Percentiles rank a stretch among this genome's conserved stretches.
These are phyloP conservation scores for Meleagris gallopavo DNA, from an alignment of 2,113 vertebrate species.

Conservation along the genomic window DNA sequence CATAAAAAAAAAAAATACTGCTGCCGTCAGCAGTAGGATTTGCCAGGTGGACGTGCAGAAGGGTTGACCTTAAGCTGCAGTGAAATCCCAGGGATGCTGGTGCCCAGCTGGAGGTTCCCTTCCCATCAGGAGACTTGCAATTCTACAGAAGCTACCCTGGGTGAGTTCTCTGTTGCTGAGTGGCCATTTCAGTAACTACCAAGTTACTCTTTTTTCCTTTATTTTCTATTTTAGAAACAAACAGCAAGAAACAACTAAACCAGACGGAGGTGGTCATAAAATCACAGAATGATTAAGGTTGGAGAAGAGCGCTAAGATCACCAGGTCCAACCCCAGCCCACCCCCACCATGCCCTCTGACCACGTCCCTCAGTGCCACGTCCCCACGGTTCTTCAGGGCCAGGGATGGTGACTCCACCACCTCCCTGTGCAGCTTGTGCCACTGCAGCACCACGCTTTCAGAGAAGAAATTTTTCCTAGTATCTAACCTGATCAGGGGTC, in stretches of 20 bases:
- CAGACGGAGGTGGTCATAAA: neutral
- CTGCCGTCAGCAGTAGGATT: neutral
- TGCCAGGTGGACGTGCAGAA: neutral
- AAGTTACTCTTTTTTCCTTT: neutral
- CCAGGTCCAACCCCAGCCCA: too few species aligned
- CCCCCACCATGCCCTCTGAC: too few species aligned
- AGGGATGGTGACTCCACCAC: too few species aligned
- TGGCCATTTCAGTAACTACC: neutral
- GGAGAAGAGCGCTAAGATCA: too few species aligned
- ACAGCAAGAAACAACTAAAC: neutral
- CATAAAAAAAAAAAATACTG: neutral
- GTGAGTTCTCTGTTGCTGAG: neutral
- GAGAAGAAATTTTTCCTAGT: too few species aligned
- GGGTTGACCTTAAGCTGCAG: accelerated
- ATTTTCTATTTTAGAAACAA: neutral
- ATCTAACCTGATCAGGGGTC: too few species aligned
- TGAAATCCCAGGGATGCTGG: neutral
- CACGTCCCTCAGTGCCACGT: too few species aligned
- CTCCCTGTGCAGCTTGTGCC: too few species aligned
- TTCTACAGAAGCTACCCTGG: neutral
- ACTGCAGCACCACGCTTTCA: too few species aligned
- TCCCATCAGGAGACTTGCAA: neutral
- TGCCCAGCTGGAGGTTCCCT: neutral
- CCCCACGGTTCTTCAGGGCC: too few species aligned
- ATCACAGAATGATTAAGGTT: too few species aligned